Evolutionary conservation across 2,113 vertebrate genomes (phyloP), one percentile per base, ranked within the genome.

Genomic region (Salvelinus namaycush): DNA sequence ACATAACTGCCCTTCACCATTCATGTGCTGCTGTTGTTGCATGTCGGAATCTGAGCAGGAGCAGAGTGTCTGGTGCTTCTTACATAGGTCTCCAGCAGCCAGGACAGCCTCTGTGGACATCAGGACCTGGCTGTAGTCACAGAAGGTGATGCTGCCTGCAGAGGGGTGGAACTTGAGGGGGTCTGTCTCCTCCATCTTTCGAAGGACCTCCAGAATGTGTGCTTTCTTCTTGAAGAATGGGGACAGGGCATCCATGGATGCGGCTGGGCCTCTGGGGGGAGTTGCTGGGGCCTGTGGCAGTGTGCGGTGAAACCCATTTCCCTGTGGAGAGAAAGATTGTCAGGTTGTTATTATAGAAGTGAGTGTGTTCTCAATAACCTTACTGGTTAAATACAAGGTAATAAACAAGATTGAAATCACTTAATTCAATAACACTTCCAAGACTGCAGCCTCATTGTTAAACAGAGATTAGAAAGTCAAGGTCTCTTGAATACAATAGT

Each of bases 161-260:
- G 59, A 92, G 74, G 86, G 91, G 89, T 90, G 76, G 83, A 89
- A 95, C 75, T 95, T 88, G 8, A 95, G 91, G 0, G 96, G 95
- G 80, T 97, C 97, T 0, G 95, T 96, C 88, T 97, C 96, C 89
- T 99, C 97, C 89, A 98, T 93, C 85, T 95, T 96, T 72, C 96
- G 94, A 31, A 99, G 92, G 74, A 97, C 97, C 77, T 98, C 97
- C 88, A 99, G 89, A 86, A 99, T 98, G 89, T 97, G 97, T 70
- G 97, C 97, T 92, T 97, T 98, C 92, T 98, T 97, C 84, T 95
- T 96, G 86, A 98, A 95, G 88, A 98, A 98, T 0, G 97, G 97
- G 9, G 97, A 98, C 57, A 98, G 94, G 13, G 96, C 96, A 64
- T 97, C 97, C 92, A 98, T 89, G 6, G 94, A 91, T 1, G 83